These are phyloP conservation scores for Chunga burmeisteri DNA, from an alignment of 2,113 vertebrate genomes.

Conservation along the genomic window DNA sequence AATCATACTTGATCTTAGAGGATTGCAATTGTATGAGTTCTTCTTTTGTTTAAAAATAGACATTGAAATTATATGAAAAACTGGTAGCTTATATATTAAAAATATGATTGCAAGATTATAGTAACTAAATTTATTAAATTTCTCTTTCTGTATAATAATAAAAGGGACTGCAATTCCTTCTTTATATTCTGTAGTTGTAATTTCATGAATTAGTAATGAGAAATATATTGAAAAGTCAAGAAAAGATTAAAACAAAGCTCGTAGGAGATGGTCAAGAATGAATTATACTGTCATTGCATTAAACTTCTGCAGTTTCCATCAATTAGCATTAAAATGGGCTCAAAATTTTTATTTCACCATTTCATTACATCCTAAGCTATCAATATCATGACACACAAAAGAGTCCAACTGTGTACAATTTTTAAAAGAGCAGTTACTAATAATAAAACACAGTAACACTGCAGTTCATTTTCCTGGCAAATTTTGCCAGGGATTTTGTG, in stretches of 20 bases:
- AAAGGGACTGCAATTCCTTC: neutral
- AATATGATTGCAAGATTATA: neutral
- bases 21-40: rapidly evolving
- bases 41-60: neutral
- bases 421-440: neutral
- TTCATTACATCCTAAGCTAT: neutral
- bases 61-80: neutral
- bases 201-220: neutral
- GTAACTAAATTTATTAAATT: neutral
- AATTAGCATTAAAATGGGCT: neutral
- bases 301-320: neutral
- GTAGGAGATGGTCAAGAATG: neutral
- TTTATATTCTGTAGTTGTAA: neutral
- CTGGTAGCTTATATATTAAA: neutral
- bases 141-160: neutral
- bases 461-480: neutral
- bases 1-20: neutral
- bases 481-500: neutral
- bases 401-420: neutral
- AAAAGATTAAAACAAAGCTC: neutral
- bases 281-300: neutral
- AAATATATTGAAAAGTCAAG: neutral
- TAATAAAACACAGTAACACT: neutral
- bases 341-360: neutral
- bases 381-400: neutral